Evolutionary conservation across 23 tunicate species (phyloP), one percentile per base, ranked within the genome.

Genomic region (Pegea sp.): DNA sequence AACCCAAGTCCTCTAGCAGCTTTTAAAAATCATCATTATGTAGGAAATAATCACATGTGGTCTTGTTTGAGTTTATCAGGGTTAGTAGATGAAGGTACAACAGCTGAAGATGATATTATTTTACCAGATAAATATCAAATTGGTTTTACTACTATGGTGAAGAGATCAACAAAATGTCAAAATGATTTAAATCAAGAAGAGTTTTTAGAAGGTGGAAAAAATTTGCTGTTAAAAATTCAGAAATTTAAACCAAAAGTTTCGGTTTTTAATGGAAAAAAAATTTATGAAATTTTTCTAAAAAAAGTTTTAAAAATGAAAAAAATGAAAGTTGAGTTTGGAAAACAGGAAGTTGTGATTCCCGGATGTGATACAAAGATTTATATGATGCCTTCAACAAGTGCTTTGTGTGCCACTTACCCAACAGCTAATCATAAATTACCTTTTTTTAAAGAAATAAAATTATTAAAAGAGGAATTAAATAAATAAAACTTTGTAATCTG

Each of bases 381-480:
- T 58, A 93, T 79, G 48, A 91, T 91, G 99, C 77, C 99, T 3
- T 79, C 93, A 34, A 58, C 99, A 2, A 74, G 88, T 42, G 99
- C 99, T 1, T 53, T 87, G 29, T 91, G 99, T 63, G 77, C 93
- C 4, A 78, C 71, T 49, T 91, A 68, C 55, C 99, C 99, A 6
- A 69, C 79, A 19, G 93, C 99, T 3, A 76, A 84, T 38, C 76
- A 73, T 43, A 84, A 84, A 58, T 84, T 74, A 5, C 95, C 65
- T 63, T 84, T 60, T 56, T 84, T 33, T 49, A 64, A 69, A 3
- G 57, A 84, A 53, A 44, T 74, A 24, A 84, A 84, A 42, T 24
- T 59, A 31, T 54, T 73, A 5, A 76, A 76, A 6, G 95, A 73
- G 25, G 44, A 63, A 26, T 3, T 84, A 24, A 72, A 66, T 8